A percentile compares a stretch with the other conserved stretches of the same genome.
phyloP scores from a whole-genome alignment of 2,113 vertebrate genomes.

The Holacanthus passer region DNA sequence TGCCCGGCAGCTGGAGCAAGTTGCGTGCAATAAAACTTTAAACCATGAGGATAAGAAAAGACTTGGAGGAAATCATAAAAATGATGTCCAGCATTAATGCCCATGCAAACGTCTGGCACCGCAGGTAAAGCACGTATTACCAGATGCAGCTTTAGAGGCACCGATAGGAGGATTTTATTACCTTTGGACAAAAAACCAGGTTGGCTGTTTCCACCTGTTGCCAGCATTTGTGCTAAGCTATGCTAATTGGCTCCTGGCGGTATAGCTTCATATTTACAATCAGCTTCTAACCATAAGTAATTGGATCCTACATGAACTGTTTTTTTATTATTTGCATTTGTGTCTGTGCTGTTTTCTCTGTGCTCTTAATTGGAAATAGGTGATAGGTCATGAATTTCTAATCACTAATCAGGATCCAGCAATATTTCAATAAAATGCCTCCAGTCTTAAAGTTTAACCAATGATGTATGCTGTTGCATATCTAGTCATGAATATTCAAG shows the following conservation, averaged over 20 bases:
- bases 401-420: neutral
- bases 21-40: constrained; percentile 43
- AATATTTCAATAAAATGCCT: neutral
- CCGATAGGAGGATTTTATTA: neutral
- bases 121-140: constrained; percentile 27
- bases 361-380: neutral
- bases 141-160: neutral
- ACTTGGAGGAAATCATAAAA: constrained; percentile 43
- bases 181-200: neutral
- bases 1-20: constrained; percentile 42
- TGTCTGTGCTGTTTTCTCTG: neutral
- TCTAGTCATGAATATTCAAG: neutral
- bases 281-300: neutral
- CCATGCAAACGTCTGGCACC: constrained; percentile 10
- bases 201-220: neutral
- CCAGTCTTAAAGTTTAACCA: neutral
- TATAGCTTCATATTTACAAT: constrained; percentile 2
- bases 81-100: constrained; percentile 40
- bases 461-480: neutral
- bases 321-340: neutral
- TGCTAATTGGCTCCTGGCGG: neutral
- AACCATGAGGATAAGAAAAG: constrained; percentile 10
- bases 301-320: neutral
- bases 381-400: neutral
- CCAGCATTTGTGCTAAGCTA: neutral